Evolutionary conservation across 2,888 invertebrate genomes (phyloP).

Genomic region (Pachliopta kotzebuea): DNA sequence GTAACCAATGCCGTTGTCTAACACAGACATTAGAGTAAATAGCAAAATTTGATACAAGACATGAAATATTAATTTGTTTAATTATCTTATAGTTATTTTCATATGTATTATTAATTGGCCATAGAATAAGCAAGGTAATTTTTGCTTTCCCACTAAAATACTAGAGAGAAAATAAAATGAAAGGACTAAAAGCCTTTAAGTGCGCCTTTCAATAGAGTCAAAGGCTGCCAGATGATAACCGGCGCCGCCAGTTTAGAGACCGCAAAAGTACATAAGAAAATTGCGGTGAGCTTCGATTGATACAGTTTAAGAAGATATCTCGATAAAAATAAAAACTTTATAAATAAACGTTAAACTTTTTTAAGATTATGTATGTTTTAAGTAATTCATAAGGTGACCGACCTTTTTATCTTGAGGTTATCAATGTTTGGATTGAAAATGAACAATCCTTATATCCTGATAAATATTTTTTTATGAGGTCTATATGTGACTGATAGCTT

Average conservation of each 20-base stretch:
- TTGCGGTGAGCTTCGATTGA: constrained; percentile 6
- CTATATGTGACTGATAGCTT: too few relatives aligned
- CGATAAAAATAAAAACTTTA: constrained; percentile 8
- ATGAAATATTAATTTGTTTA: too few relatives aligned
- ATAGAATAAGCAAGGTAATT: not conserved
- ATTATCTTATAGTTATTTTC: too few relatives aligned
- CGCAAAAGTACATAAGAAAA: constrained; percentile 8
- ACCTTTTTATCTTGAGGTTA: too few relatives aligned
- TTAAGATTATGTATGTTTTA: not conserved
- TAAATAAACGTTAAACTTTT: not conserved
- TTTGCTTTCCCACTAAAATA: not conserved
- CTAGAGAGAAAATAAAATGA: constrained; percentile 22
- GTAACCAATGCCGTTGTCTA: too few relatives aligned
- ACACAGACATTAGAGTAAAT: too few relatives aligned
- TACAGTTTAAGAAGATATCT: constrained; percentile 15
- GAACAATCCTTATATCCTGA: too few relatives aligned
- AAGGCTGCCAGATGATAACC: constrained; percentile 22
- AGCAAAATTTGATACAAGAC: too few relatives aligned
- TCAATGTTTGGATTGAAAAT: too few relatives aligned
- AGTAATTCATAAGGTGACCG: too few relatives aligned
- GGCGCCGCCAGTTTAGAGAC: constrained; percentile 10
- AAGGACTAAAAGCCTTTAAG: constrained; percentile 25
- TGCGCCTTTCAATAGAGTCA: constrained; percentile 25
- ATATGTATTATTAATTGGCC: not conserved
- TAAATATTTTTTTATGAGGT: too few relatives aligned